These are phyloP conservation scores for Cnemophilus loriae DNA, from an alignment of 2,113 vertebrate species.

Conservation along the genomic window DNA sequence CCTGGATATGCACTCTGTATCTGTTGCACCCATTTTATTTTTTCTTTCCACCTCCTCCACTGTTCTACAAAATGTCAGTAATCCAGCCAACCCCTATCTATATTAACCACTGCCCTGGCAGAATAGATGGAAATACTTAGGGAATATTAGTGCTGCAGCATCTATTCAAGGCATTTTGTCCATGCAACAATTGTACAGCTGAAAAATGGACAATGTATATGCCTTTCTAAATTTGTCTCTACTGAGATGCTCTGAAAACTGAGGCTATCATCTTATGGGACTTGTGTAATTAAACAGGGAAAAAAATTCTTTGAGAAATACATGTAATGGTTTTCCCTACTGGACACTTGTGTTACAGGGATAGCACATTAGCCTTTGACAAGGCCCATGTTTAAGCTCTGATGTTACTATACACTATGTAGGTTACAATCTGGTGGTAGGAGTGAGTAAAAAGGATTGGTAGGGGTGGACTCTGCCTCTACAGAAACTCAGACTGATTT, in stretches of 20 bases:
- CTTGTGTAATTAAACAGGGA: neutral
- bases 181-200: neutral
- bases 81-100: neutral
- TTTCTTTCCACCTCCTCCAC: neutral
- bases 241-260: neutral
- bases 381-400: neutral
- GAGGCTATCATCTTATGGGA: neutral
- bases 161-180: neutral
- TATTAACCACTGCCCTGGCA: neutral
- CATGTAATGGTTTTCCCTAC: neutral
- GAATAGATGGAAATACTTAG: neutral
- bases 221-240: neutral
- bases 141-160: neutral
- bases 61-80: neutral
- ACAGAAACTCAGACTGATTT: neutral
- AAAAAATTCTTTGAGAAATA: neutral
- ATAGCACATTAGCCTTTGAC: neutral
- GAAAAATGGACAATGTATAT: neutral
- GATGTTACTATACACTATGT: neutral
- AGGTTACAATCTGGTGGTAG: neutral
- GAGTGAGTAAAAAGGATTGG: neutral
- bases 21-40: neutral
- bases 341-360: neutral
- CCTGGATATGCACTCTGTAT: neutral
- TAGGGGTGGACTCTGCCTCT: neutral